Conservation (phyloP, 2,888 invertebrate genomes). For the Glyphotaelius pellucidus region DNA sequence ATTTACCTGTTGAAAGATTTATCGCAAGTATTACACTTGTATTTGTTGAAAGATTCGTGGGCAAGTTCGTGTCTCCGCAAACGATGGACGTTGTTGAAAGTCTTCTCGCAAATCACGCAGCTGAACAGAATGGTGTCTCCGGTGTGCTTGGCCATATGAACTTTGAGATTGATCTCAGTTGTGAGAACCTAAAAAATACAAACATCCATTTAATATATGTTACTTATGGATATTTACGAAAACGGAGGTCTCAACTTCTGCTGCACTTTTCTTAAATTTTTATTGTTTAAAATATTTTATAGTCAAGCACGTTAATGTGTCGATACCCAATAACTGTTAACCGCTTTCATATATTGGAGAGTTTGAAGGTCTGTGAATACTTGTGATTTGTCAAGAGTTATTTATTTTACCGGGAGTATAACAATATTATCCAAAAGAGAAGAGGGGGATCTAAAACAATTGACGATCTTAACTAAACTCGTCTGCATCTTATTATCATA, state of each 20-base stretch:
- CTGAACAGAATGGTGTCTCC: conserved; percentile 48
- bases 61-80: conserved; percentile 74
- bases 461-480: background rate
- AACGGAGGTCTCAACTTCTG: background rate
- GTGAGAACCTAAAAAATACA: conserved; percentile 43
- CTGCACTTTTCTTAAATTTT: too few species aligned
- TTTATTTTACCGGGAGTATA: background rate
- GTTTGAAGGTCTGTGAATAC: background rate
- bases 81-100: conserved; percentile 74
- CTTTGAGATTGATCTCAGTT: conserved; percentile 46
- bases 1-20: conserved; percentile 70
- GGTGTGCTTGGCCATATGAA: conserved; percentile 58
- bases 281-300: too few species aligned
- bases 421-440: background rate
- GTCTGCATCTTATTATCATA: background rate
- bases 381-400: background rate
- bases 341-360: background rate
- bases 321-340: background rate
- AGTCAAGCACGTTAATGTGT: too few species aligned
- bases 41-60: conserved; percentile 72
- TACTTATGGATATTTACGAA: background rate
- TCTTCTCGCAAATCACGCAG: conserved; percentile 70
- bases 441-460: background rate
- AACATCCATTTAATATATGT: background rate
- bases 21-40: conserved; percentile 71